Evolutionary conservation across 1,140 invertebrate genomes (phyloP), one percentile per base, ranked within the genome.

Genomic region (Cepaea nemoralis): DNA sequence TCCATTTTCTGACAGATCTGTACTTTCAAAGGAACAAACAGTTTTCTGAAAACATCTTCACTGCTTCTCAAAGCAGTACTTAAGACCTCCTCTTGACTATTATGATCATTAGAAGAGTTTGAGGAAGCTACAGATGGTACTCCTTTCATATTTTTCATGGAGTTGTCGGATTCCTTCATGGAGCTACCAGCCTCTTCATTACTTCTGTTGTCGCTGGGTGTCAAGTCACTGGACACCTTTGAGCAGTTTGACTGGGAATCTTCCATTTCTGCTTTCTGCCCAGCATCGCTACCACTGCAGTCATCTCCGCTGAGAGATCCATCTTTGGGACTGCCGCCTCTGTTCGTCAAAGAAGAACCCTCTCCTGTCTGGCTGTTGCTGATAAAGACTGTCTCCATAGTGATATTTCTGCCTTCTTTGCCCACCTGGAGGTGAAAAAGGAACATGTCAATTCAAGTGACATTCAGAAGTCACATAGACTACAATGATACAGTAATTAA

Each of bases 161-260:
- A 71, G 19, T 76, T 50, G 59, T 87, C 86, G 0, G 86, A 87
- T 45, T 88, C 87, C 37, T 88, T 88, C 69, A 87, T 59, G 63
- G 87, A 88, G 81, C 87, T 88, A 19, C 82, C 78, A 24, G 84
- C 83, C 37, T 88, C 86, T 31, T 86, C 87, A 69, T 81, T 86
- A 77, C 87, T 88, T 45, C 86, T 78, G 35, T 85, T 80, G 39
- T 88, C 87, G 77, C 86, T 87, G 0, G 86, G 85, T 0, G 87
- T 88, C 16, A 87, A 33, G 40, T 85, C 84, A 81, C 86, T 87
- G 0, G 84, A 86, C 27, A 71, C 63, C 31, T 85, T 86, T 27
- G 85, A 86, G 71, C 80, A 83, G 27, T 73, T 82, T 14, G 84
- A 85, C 55, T 86, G 81, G 16, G 73, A 63, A 35, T 85, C 84